These are phyloP conservation scores for Keiferia lycopersicella DNA, from an alignment of 2,888 invertebrate species.

Conservation along the genomic window DNA sequence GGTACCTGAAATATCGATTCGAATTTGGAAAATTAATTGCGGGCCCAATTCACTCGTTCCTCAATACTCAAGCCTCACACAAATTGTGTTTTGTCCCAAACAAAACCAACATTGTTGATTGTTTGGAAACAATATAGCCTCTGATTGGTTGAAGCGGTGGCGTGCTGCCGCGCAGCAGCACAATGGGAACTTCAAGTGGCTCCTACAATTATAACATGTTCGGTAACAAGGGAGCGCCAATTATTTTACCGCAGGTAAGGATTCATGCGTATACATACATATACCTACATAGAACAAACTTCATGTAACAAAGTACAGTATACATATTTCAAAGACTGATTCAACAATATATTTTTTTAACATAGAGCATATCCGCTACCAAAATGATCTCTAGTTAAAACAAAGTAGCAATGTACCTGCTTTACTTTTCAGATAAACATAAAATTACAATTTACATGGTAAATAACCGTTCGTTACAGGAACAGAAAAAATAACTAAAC, in stretches of 20 bases:
- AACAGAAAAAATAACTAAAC: too few species aligned
- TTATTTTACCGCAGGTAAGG: neutral
- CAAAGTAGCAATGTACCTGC: too few species aligned
- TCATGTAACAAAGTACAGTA: too few species aligned
- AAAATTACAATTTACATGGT: too few species aligned
- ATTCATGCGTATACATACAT: neutral
- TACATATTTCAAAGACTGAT: too few species aligned
- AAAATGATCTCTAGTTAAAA: too few species aligned
- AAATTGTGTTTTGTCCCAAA: conserved; percentile 14
- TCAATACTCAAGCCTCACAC: conserved; percentile 8
- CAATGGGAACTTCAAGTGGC: conserved; percentile 19
- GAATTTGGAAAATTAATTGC: conserved; percentile 11
- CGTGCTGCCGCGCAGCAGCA: neutral
- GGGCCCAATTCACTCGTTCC: neutral
- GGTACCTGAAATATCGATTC: neutral
- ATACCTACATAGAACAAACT: too few species aligned
- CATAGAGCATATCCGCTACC: too few species aligned
- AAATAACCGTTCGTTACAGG: too few species aligned
- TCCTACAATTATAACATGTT: conserved; percentile 17
- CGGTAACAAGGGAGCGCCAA: conserved; percentile 9
- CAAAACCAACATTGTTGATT: conserved; percentile 14
- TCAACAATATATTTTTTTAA: too few species aligned
- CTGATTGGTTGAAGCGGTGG: conserved; percentile 13
- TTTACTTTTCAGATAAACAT: too few species aligned
- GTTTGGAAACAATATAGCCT: conserved; percentile 12